Conservation (phyloP, 2,888 invertebrate species). For the Eupithecia vulgata region DNA sequence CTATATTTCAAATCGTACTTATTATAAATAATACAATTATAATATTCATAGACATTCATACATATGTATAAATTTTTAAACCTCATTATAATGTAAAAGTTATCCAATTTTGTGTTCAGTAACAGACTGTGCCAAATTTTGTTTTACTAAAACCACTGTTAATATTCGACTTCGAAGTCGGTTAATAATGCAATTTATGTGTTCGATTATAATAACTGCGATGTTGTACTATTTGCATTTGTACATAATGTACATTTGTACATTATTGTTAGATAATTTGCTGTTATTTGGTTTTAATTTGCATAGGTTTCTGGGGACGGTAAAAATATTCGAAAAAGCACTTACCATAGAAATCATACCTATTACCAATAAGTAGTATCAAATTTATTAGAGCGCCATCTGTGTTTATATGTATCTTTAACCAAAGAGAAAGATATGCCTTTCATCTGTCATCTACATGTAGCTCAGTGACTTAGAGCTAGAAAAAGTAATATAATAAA, state of each 20-base stretch:
- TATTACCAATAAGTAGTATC: background rate
- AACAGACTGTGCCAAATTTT: slow-evolving; percentile 26
- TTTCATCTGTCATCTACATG: background rate
- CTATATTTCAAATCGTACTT: slow-evolving; percentile 21
- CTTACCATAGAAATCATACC: too few relatives aligned
- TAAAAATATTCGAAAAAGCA: slow-evolving; percentile 5
- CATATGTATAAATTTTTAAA: background rate
- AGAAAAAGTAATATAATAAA: too few relatives aligned
- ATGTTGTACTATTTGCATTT: slow-evolving; percentile 43
- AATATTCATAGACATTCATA: too few relatives aligned
- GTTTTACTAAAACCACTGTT: background rate
- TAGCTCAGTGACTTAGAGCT: too few relatives aligned
- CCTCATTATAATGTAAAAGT: background rate
- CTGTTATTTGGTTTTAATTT: slow-evolving; percentile 19
- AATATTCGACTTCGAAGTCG: background rate
- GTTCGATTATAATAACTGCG: slow-evolving; percentile 17
- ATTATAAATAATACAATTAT: slow-evolving; percentile 6
- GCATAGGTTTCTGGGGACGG: slow-evolving; percentile 2
- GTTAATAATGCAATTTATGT: slow-evolving; percentile 30
- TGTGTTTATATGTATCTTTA: background rate
- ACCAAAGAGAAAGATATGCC: background rate
- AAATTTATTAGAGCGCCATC: background rate
- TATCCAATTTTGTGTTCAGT: slow-evolving; percentile 18
- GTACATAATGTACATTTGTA: slow-evolving; percentile 38
- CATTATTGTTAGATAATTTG: slow-evolving; percentile 38